Percentiles rank a stretch among this genome's conserved stretches.
Conservation (phyloP, 2,797 vertebrate genomes). For the Chiloscyllium punctatum region DNA sequence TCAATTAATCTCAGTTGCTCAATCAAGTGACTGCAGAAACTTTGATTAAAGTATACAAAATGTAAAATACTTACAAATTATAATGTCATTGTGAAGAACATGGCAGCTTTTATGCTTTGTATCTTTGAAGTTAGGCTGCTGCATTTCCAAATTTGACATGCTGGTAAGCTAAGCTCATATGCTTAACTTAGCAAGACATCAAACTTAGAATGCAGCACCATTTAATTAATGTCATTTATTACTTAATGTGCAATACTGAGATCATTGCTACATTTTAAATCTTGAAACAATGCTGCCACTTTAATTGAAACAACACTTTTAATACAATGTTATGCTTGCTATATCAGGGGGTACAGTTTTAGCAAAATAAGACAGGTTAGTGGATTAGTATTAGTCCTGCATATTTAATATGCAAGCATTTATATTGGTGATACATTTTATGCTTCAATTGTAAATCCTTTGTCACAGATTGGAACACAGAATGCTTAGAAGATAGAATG, state of each 20-base stretch:
- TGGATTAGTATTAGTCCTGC: neutral
- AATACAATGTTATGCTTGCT: neutral
- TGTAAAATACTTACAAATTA: neutral
- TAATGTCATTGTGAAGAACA: neutral
- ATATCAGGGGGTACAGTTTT: neutral
- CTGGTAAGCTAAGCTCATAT: neutral
- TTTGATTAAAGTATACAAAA: neutral
- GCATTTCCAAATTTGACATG: neutral
- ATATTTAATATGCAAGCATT: neutral
- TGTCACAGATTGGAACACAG: neutral
- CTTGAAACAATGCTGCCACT: neutral
- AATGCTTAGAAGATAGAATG: neutral
- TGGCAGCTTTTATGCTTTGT: neutral
- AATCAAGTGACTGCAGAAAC: neutral
- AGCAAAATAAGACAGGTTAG: neutral
- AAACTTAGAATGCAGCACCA: neutral
- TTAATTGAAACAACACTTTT: neutral
- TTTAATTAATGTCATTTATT: neutral
- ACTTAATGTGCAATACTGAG: neutral
- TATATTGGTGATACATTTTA: neutral
- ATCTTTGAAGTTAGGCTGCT: neutral
- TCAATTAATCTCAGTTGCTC: neutral
- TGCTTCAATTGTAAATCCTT: neutral
- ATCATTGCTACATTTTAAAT: neutral
- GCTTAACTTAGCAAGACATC: too few species aligned